phyloP scores from a whole-genome alignment of 2,888 invertebrate species.

The Volucella bombylans region DNA sequence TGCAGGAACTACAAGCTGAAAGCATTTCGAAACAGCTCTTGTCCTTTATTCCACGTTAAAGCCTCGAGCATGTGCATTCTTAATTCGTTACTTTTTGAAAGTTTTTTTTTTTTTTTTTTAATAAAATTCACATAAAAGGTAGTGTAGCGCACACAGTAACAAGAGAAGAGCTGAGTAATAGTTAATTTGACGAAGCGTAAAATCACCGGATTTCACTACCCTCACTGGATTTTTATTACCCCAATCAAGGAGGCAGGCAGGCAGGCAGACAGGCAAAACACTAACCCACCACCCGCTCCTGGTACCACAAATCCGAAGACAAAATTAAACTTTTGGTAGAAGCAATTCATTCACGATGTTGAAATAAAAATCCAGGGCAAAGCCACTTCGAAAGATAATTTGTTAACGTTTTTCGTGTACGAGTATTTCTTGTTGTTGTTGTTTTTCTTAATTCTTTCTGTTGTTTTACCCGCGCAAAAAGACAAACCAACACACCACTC shows the following conservation, averaged over 20 bases:
- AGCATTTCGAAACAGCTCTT: conserved; percentile 29
- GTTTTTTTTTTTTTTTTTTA: no score
- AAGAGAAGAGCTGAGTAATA: conserved; percentile 37
- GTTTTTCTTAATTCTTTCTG: no score
- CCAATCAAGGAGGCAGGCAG: no score
- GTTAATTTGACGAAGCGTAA: conserved; percentile 38
- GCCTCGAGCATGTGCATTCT: conserved; percentile 43
- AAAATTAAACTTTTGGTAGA: conserved; percentile 16
- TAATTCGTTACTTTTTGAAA: conserved; percentile 2
- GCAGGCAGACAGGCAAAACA: no score
- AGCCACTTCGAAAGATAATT: conserved; percentile 32
- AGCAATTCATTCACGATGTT: conserved; percentile 36
- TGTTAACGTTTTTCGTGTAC: not conserved
- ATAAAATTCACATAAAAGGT: conserved; percentile 16
- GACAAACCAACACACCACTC: not conserved
- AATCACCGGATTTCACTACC: conserved; percentile 43
- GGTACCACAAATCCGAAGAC: not conserved
- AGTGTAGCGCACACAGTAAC: not conserved
- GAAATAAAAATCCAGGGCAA: conserved; percentile 19
- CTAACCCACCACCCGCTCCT: not conserved
- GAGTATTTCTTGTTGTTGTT: no score
- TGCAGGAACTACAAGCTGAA: conserved; percentile 37
- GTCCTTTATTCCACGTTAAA: conserved; percentile 35
- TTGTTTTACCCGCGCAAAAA: no score
- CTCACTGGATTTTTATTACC: not conserved